A percentile compares a stretch with the other conserved stretches of the same genome.
Evolutionary conservation across 2,113 vertebrate species (phyloP).

Genomic region (Myotis davidii): DNA sequence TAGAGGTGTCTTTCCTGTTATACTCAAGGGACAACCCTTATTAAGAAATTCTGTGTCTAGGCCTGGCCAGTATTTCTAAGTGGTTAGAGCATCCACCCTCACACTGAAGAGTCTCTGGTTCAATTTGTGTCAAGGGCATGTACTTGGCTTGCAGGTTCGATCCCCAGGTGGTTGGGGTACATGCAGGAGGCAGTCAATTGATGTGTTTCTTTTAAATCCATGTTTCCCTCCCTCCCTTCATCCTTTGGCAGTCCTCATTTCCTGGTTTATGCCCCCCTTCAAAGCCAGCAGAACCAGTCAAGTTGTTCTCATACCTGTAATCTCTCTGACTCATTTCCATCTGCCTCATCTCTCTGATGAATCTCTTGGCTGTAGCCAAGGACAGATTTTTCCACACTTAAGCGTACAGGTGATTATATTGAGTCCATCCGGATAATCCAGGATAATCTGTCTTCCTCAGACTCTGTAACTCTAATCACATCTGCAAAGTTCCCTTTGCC

Average conservation of each 20-base stretch:
- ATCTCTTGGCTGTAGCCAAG: background rate
- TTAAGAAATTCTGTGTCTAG: background rate
- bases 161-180: too few relatives aligned
- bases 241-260: background rate
- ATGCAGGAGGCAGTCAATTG: too few relatives aligned
- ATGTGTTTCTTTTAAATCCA: too few relatives aligned
- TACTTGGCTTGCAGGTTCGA: too few relatives aligned
- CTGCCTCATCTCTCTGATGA: background rate
- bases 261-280: background rate
- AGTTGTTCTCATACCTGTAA: background rate
- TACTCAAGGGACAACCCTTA: background rate
- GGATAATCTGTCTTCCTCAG: background rate
- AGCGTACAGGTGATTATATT: background rate
- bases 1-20: background rate
- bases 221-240: too few relatives aligned
- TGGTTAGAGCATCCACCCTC: too few relatives aligned
- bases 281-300: background rate
- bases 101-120: too few relatives aligned
- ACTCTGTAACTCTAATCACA: background rate
- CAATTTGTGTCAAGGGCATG: too few relatives aligned
- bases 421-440: background rate
- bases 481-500: background rate
- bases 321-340: background rate
- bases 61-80: too few relatives aligned
- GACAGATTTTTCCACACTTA: background rate